These are phyloP conservation scores for Ceratina calcarata DNA, from an alignment of 1,140 invertebrate species.

Conservation along the genomic window DNA sequence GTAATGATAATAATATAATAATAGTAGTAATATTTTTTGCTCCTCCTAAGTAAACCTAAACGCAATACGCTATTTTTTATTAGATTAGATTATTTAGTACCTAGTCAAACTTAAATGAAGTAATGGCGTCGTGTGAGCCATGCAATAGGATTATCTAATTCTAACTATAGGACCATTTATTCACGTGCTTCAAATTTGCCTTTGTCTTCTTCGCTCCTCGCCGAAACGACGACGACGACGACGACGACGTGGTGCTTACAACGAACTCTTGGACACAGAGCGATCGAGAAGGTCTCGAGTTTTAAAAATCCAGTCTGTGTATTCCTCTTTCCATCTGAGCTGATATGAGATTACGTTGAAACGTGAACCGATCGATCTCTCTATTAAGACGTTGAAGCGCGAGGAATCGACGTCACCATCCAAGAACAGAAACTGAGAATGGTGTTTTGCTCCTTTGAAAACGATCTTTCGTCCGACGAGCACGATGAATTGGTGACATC, in stretches of 20 bases:
- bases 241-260: too few species aligned
- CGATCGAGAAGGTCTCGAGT: slow-evolving; percentile 19
- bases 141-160: slow-evolving; percentile 54
- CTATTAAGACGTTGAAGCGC: neutral
- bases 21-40: slow-evolving; percentile 64
- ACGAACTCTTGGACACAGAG: neutral
- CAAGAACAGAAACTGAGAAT: neutral
- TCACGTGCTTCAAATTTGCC: slow-evolving; percentile 13
- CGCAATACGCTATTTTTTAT: slow-evolving; percentile 70
- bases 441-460: neutral
- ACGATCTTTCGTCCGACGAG: neutral
- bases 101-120: slow-evolving; percentile 75
- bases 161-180: slow-evolving; percentile 50
- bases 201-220: neutral
- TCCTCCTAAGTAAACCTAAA: slow-evolving; percentile 76
- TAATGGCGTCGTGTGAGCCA: slow-evolving; percentile 55
- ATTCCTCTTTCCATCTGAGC: slow-evolving; percentile 19
- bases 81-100: slow-evolving; percentile 74
- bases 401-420: neutral
- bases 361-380: slow-evolving; percentile 14
- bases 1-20: slow-evolving; percentile 75
- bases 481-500: slow-evolving; percentile 4
- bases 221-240: slow-evolving; percentile 19
- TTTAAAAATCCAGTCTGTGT: slow-evolving; percentile 33
- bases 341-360: slow-evolving; percentile 44